Conservation (phyloP, 2,888 invertebrate genomes). For the Piscicola geometra region DNA sequence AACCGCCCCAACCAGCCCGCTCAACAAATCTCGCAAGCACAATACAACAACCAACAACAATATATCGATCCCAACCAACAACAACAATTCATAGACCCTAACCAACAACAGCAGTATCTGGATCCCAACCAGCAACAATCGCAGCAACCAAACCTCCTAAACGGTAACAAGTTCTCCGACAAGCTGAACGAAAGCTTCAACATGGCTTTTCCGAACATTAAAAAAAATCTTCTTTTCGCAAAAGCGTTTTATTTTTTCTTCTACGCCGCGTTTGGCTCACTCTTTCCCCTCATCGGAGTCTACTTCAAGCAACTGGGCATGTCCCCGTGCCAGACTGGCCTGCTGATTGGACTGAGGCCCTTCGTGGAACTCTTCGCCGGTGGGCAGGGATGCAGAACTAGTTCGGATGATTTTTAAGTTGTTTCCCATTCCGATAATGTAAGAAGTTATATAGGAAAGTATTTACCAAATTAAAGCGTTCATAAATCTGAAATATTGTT, state of each 20-base stretch:
- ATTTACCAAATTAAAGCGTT: too few species aligned
- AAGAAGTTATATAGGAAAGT: too few species aligned
- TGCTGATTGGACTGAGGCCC: conserved; percentile 80
- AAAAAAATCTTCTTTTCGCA: conserved; percentile 68
- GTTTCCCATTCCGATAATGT: too few species aligned
- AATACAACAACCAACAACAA: conserved; percentile 18
- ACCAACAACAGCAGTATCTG: conserved; percentile 9
- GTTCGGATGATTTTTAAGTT: too few species aligned
- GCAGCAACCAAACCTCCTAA: neutral
- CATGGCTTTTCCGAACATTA: conserved; percentile 35
- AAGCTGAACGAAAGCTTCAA: conserved; percentile 33
- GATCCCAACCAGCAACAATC: conserved; percentile 5
- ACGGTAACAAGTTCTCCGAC: neutral
- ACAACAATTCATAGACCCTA: conserved; percentile 14
- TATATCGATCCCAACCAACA: conserved; percentile 16
- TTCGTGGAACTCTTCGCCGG: conserved; percentile 91
- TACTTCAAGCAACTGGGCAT: conserved; percentile 99
- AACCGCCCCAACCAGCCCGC: conserved; percentile 2
- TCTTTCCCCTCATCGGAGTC: conserved; percentile 95
- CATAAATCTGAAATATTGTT: too few species aligned
- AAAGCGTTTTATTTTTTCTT: conserved; percentile 99
- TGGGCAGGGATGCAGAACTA: too few species aligned
- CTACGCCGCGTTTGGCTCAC: conserved; percentile 94
- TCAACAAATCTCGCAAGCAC: neutral
- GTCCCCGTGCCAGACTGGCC: conserved; percentile 90